Evolutionary conservation across 1,140 invertebrate species (phyloP), one percentile per base, ranked within the genome.

Genomic region (Drosophila paulistorum): DNA sequence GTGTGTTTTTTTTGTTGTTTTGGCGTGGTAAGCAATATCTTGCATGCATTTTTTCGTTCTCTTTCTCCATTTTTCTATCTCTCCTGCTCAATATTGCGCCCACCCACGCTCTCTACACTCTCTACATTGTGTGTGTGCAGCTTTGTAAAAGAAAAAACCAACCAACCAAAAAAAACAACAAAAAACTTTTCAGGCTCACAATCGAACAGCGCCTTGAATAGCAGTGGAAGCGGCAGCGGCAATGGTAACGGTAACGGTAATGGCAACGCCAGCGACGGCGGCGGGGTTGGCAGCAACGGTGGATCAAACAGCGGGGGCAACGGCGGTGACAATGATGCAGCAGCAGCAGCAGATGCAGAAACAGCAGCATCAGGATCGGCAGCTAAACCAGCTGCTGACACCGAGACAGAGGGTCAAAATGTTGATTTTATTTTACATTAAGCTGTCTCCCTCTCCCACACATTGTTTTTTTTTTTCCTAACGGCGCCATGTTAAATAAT

Each of bases 191-290:
- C 64, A 87, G 84, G 85, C 45, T 87, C 84, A n/a, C 84, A 87
- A 63, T 87, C 84, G 33, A 87, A 87, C 77, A 87, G 74, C 77
- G 84, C 77, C 58, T 63, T 87, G 39, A 87, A 89, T 59, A 85
- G 61, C 70, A 82, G 67, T 67, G 72, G 74, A 30, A 35, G 63
- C 64, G 51, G 30, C 35, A 54, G 17, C 30, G 33, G 58, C 60
- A 39, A 48, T 9, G 76, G 39, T 11, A 73, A 20, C 26, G 72
- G 60, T 14, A 77, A 68, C 42, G 78, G 65, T 3, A 61, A 58
- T 11, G 33, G 30, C 20, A 41, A 17, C 14, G 57, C 41, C 41
- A 62, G 64, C 51, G 72, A 55, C 42, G 68, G 68, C n/a, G 64
- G 65, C 13, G 70, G 48, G 7, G 72, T 65, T 20, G 57, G 63